Conservation (phyloP, 2,888 invertebrate species). For the Emmelina monodactyla region DNA sequence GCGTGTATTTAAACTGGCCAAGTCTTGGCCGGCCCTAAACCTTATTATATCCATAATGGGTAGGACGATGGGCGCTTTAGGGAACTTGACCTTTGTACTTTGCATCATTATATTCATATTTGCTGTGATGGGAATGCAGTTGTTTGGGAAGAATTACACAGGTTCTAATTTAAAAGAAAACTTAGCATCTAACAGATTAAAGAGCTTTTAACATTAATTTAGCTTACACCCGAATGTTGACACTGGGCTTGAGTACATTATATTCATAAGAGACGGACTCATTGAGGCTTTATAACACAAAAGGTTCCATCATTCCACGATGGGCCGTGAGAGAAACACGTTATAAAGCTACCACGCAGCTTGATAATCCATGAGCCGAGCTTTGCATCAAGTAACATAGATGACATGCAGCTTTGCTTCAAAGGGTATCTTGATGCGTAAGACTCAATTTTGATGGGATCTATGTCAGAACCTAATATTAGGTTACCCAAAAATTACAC, state of each 20-base stretch:
- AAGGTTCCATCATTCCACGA: conserved; percentile 33
- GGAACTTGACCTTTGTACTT: conserved; percentile 93
- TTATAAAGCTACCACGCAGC: conserved; percentile 64
- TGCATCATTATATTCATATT: conserved; percentile 97
- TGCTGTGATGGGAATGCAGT: conserved; percentile 97
- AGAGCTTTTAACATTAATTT: conserved; percentile 59
- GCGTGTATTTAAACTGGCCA: conserved; percentile 95
- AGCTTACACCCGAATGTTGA: conserved; percentile 61
- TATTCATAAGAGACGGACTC: conserved; percentile 48
- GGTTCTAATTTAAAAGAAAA: conserved; percentile 66
- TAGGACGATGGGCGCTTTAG: conserved; percentile 92
- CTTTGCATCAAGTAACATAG: conserved; percentile 64
- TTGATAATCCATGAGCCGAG: conserved; percentile 53
- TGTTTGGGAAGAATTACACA: conserved; percentile 90
- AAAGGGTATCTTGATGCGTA: conserved; percentile 51
- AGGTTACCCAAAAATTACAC: conserved; percentile 23
- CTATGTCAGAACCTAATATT: conserved; percentile 37
- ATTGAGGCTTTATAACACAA: conserved; percentile 58
- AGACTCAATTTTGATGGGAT: conserved; percentile 59
- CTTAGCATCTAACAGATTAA: conserved; percentile 57
- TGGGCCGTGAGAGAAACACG: conserved; percentile 35
- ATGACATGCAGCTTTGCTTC: conserved; percentile 62
- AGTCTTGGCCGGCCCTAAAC: conserved; percentile 96
- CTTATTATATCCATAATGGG: conserved; percentile 96
- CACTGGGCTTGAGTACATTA: conserved; percentile 62